phyloP scores from a whole-genome alignment of 2,113 vertebrate species.

The Apistogramma diplotaenia region DNA sequence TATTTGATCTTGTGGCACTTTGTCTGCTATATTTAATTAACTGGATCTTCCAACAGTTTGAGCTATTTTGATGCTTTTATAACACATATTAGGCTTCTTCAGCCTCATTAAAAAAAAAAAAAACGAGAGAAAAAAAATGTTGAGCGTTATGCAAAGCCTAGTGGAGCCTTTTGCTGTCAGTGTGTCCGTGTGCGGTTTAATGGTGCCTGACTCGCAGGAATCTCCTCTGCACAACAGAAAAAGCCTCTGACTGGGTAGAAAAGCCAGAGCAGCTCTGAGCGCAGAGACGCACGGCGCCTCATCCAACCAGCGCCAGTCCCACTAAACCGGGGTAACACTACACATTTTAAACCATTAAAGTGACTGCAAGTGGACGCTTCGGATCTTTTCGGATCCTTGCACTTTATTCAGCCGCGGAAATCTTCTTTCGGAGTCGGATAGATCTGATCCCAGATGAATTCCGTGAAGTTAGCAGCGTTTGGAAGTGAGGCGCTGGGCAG shows the following conservation, averaged over 20 bases:
- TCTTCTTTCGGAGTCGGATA: conserved; percentile 20
- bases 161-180: conserved; percentile 31
- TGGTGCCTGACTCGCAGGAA: conserved; percentile 68
- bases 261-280: conserved; percentile 51
- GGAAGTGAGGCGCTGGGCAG: conserved; percentile 30
- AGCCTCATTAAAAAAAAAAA: neutral
- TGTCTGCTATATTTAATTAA: neutral
- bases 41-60: neutral
- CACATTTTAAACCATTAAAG: conserved; percentile 46
- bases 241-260: conserved; percentile 54
- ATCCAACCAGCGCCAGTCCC: conserved; percentile 64
- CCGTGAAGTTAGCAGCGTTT: conserved; percentile 45
- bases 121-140: neutral
- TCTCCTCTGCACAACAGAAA: conserved; percentile 60
- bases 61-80: neutral
- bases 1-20: neutral
- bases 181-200: conserved; percentile 57
- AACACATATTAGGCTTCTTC: neutral
- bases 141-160: neutral
- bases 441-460: conserved; percentile 50
- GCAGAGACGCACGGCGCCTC: conserved; percentile 65
- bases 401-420: neutral
- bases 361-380: conserved; percentile 12
- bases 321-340: conserved; percentile 32
- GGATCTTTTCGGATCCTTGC: neutral